Evolutionary conservation across 2,888 invertebrate species (phyloP), one percentile per base, ranked within the genome.

Genomic region (Drosophila neotestacea): DNA sequence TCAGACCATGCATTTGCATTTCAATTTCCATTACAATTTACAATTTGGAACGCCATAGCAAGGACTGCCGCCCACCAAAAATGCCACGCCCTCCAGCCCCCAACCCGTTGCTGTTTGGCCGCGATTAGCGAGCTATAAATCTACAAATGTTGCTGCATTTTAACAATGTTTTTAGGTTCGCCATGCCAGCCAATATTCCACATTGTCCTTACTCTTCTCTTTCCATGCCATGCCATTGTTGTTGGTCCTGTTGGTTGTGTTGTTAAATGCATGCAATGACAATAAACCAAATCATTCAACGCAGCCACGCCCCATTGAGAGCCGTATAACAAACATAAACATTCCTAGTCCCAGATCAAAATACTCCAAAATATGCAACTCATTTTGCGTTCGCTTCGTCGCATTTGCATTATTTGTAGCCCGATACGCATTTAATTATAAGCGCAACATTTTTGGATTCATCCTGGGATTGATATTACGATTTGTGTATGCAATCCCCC

Each of bases 71-170:
- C 77, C 79, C 77, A 71, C 76, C 79, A 62, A 78, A 73, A 59
- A 11, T 61, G 68, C 30, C 47, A 65, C 46, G 41, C 64, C 42
- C 13, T n/a, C 7, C 50, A 27, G 39, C 62, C 59, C 50, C 59
- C 1, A 7, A 6, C 6, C 7, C 32, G 6, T 66, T 85, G 63
- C 67, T 74, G 85, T 84, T 89, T 84, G 84, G 88, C 87, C 76
- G 86, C 89, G 81, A 90, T 90, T 90, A 88, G 82, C 82, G 89
- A 56, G 78, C 81, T 77, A 89, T 89, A 89, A 90, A 89, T 90
- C 85, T 82, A 73, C 68, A 79, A 88, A 86, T 85, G 81, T 83
- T 81, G 85, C 77, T 76, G 74, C 76, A 85, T 89, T 89, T 87
- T 87, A 85, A 78, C 84, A 85, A 81, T 84, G 86, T 83, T 85